Evolutionary conservation across 1,140 invertebrate genomes (phyloP), one percentile per base, ranked within the genome.

Genomic region (Tetramorium simillimum): DNA sequence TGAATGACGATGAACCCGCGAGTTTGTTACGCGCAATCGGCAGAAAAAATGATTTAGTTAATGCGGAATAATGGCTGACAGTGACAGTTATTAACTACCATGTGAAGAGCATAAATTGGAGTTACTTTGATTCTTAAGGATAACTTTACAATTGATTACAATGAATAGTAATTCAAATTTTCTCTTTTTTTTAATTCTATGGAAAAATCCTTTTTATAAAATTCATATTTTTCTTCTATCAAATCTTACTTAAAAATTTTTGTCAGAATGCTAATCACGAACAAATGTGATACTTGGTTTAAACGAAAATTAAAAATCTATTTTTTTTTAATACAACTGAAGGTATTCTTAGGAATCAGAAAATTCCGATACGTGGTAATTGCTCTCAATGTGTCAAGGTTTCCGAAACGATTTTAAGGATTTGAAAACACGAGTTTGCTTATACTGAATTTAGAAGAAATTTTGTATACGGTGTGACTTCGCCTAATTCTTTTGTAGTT

Each of bases 401-500:
- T 43, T 77, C 58, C 10, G 21, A 33, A 6, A 43, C 14, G 37
- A 65, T 43, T 49, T n/a, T 65, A 21, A 1, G 18, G 3, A 33
- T 80, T 16, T 53, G 14, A 21, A 53, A 53, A 69, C 53, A 2
- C n/a, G 24, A 21, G 53, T 40, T 76, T 58, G 1, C 12, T 67
- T 67, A 37, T 12, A 6, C n/a, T 49, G 18, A 63, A 78, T 46
- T 76, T 40, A n/a, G 16, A 16, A 43, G 46, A 77, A 18, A 18
- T 76, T 58, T 56, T 28, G 43, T n/a, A 72, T 51, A 51, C 9
- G 33, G 10, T 12, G 53, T 76, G 53, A 60, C 6, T 76, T 43
- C 0, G 53, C 37, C 28, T 40, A 76, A 43, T 51, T 80, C 53
- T 80, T 46, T 37, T 51, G 6, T 80, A 78, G n/a, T 37, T 53